These are phyloP conservation scores for Perognathus longimembris DNA, from an alignment of 2,113 vertebrate species.

Conservation along the genomic window DNA sequence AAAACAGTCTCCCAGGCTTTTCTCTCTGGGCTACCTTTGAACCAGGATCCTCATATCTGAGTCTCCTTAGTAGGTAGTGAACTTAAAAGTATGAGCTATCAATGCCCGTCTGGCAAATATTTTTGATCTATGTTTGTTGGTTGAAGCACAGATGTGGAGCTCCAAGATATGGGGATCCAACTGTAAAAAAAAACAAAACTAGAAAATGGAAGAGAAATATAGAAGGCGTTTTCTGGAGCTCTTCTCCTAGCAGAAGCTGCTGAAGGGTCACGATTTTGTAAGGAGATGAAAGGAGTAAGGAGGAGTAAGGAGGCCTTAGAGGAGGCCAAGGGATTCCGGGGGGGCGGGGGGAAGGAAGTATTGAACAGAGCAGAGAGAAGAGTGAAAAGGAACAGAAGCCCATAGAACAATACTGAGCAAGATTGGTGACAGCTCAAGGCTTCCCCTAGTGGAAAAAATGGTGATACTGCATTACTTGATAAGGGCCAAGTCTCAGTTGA, in stretches of 20 bases:
- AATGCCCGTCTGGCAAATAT: no score
- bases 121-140: no score
- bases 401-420: background rate
- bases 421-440: background rate
- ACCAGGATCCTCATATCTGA: no score
- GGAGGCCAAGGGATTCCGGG: background rate
- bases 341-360: background rate
- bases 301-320: background rate
- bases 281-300: background rate
- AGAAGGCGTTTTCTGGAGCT: background rate
- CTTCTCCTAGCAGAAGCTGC: background rate
- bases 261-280: background rate
- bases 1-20: no score
- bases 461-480: background rate
- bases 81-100: no score
- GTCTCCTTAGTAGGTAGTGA: no score
- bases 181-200: background rate
- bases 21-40: no score
- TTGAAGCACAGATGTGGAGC: no score
- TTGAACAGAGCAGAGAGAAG: background rate
- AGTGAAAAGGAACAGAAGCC: background rate
- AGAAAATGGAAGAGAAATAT: slow-evolving; percentile 9
- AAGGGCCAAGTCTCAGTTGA: no score
- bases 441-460: background rate
- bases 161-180: no score